These are phyloP conservation scores for Merodon equestris DNA, from an alignment of 2,888 invertebrate genomes.

Conservation along the genomic window DNA sequence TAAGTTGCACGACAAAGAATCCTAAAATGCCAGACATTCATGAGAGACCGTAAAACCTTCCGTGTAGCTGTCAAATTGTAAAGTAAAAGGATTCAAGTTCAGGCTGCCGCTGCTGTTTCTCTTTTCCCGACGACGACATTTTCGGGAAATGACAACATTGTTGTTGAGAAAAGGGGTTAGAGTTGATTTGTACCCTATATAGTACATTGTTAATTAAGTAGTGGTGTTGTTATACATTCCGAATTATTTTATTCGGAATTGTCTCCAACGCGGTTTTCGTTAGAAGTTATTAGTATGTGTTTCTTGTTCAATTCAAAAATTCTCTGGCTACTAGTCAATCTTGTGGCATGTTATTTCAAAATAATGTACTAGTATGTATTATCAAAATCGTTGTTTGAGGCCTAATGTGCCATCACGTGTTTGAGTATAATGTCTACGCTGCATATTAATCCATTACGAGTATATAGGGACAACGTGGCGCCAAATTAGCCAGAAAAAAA, in stretches of 20 bases:
- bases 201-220: slow-evolving; percentile 67
- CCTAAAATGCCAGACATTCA: slow-evolving; percentile 66
- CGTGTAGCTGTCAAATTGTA: slow-evolving; percentile 68
- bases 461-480: too few relatives aligned
- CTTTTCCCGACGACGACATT: slow-evolving; percentile 14
- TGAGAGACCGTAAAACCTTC: slow-evolving; percentile 63
- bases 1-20: slow-evolving; percentile 66
- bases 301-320: too few relatives aligned
- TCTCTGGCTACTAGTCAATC: too few relatives aligned
- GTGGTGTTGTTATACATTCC: slow-evolving; percentile 68
- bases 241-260: slow-evolving; percentile 67
- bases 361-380: too few relatives aligned
- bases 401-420: too few relatives aligned
- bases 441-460: too few relatives aligned
- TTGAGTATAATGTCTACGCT: too few relatives aligned
- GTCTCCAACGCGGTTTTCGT: slow-evolving; percentile 10
- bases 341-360: too few relatives aligned
- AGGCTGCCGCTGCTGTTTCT: slow-evolving; percentile 4
- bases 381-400: too few relatives aligned
- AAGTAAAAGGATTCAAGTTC: slow-evolving; percentile 66
- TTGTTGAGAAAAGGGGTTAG: slow-evolving; percentile 43
- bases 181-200: slow-evolving; percentile 53
- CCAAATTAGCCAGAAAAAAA: too few relatives aligned
- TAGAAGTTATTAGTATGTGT: too few relatives aligned
- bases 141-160: slow-evolving; percentile 8